Evolutionary conservation across 2,797 vertebrate species (phyloP).

Genomic region (Myotis planiceps): DNA sequence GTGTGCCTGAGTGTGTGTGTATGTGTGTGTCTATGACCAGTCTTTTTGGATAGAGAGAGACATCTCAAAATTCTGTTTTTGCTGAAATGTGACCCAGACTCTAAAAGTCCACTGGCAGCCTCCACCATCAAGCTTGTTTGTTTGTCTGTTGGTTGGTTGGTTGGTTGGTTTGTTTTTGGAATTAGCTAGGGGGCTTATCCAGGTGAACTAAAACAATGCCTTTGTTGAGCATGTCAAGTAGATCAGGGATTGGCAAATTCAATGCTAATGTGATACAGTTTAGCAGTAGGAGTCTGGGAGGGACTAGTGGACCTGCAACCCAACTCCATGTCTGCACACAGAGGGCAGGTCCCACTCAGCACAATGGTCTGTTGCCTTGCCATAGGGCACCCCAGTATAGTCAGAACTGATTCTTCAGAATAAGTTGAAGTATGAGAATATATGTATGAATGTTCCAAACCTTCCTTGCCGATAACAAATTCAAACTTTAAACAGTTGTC

Average conservation of each 20-base stretch:
- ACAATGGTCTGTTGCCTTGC: rapidly evolving
- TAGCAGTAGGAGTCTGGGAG: rapidly evolving
- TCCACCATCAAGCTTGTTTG: neutral
- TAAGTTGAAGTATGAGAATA: neutral
- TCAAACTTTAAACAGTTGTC: neutral
- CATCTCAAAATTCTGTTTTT: neutral
- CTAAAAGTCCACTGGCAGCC: neutral
- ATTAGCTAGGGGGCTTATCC: neutral
- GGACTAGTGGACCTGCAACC: too few relatives aligned
- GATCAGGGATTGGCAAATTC: too few relatives aligned
- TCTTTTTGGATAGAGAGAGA: neutral
- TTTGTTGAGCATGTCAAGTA: too few relatives aligned
- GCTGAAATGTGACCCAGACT: neutral
- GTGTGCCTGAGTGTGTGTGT: too few relatives aligned
- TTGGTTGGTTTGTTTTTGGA: too few relatives aligned
- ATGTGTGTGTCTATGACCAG: neutral
- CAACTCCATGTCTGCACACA: rapidly evolving
- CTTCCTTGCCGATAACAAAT: neutral
- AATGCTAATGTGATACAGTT: rapidly evolving
- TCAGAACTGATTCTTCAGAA: neutral
- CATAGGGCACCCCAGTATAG: rapidly evolving
- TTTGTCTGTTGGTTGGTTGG: too few relatives aligned
- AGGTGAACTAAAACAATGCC: neutral
- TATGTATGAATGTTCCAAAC: neutral
- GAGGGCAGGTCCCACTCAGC: neutral